Base-by-base conservation (phyloP, 2,797 vertebrate species). In the Coregonus ussuriensis region DNA sequence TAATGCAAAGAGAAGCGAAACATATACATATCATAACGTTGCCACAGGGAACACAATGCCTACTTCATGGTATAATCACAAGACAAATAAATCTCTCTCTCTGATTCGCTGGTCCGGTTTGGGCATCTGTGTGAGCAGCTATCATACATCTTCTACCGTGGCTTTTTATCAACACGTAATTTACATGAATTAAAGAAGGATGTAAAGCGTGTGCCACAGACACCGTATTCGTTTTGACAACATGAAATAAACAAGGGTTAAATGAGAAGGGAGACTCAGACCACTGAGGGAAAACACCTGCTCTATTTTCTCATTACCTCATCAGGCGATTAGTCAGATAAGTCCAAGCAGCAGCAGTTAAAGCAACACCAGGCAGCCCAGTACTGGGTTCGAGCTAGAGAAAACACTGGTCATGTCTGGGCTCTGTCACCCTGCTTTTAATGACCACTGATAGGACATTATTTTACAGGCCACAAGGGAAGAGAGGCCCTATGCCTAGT, bases 291-390 rank as follows among this genome's bases (percentile, higher is more conserved):
- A 54, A 25, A 74, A 25, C 59, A 63, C 59, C 59, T 74, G 72
- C 33, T 76, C 66, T 25, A 15, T 66, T 54, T 81, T 83, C 77
- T 78, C 79, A 85, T 82, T 77, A 83, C 74, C 77, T 83, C 79
- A 83, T 77, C 53, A 37, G 75, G 33, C 37, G 47, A 15, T 52
- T 73, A 56, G 59, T 35, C 6, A 82, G 41, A 47, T 84, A 86
- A 74, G 56, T 65, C 31, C n/a, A 65, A 63, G 56, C 33, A 47
- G 59, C 76, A 74, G n/a, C 13, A 52, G 52, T 80, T 72, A 78
- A 75, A 63, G 76, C 77, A 68, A 59, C 47, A 41, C 6, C 56
- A 77, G 70, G 13, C 77, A 75, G 41, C 41, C 74, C 21, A 76
- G 73, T 47, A 21, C 59, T 74, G 81, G 84, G 74, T 79, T 76